A percentile compares a stretch with the other conserved stretches of the same genome.
Evolutionary conservation across 23 tunicate species (phyloP).

Genomic region (Botrylloides violaceus): DNA sequence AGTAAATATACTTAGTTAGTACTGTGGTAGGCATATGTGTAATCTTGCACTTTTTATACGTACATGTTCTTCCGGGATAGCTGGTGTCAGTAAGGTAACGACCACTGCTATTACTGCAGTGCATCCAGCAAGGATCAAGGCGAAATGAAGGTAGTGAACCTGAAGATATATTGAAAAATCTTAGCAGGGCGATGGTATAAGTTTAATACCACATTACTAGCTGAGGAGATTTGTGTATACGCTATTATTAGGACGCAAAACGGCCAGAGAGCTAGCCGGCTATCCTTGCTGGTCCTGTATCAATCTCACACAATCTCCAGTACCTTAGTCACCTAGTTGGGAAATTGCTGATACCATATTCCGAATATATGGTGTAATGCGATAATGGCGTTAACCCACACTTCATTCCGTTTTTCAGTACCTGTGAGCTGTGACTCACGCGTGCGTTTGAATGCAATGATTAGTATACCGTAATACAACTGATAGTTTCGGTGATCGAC

Average conservation of each 20-base stretch:
- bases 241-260: too few species aligned
- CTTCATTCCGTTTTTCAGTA: too few species aligned
- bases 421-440: too few species aligned
- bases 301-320: too few species aligned
- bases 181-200: neutral
- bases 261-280: too few species aligned
- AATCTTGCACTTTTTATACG: slow-evolving; percentile 20
- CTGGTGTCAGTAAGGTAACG: slow-evolving; percentile 70
- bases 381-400: too few species aligned
- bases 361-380: neutral
- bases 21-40: neutral
- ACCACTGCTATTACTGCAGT: slow-evolving; percentile 37
- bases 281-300: too few species aligned
- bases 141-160: slow-evolving; percentile 92
- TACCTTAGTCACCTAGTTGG: too few species aligned
- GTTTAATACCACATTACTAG: neutral
- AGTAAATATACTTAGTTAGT: neutral
- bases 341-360: neutral
- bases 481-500: too few species aligned
- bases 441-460: too few species aligned
- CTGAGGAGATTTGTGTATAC: neutral
- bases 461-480: too few species aligned
- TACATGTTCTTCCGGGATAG: slow-evolving; percentile 65
- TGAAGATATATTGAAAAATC: neutral
- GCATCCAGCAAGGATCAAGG: slow-evolving; percentile 42